Base-by-base conservation (phyloP, 2,888 invertebrate species). In the Coelogynopora nodosa region DNA sequence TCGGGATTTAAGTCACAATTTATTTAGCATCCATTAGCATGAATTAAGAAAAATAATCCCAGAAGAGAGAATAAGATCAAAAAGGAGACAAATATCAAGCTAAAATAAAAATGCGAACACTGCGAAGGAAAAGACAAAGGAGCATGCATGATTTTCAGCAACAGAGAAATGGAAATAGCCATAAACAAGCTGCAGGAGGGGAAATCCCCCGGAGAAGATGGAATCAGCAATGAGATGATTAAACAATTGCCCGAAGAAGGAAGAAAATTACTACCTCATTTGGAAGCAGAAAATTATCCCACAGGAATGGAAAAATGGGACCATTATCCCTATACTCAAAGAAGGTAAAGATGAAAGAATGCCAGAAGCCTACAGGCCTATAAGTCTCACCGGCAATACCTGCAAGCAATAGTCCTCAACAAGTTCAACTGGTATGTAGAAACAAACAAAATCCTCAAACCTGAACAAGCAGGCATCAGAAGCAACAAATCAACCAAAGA, bases 321-420 rank as follows among this genome's bases (percentile, higher is more conserved):
- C 31, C 82, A 82, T 82, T 31, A 82, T 82, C 82, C 82, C 82
- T 18, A 82, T 82, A 2, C 27, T 82, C 31, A 82, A 29, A 82
- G 82, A 82, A 29, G 82, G 82, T 2, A 82, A 82, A 31, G 13
- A 29, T 31, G 82, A 82, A 82, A 31, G 2, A 13, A 5, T 23
- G 31, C 30, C 82, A 31, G 27, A 31, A 18, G 29, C 82, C 1
- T 82, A 31, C 29, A 82, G 82, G 27, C 82, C 82, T 27, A 82
- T 18, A 31, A 82, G 82, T 82, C 82, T 82, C n/a, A 82, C 82
- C 13, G 28, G 82, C 2, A 82, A 31, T 23, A 82, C 31, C 29
- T 82, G 23, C 82, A 82, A 82, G 23, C 31, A 82, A 82, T 82
- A 29, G 82, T 82, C 29, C 82, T 82, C 13, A 82, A 82, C 82